These are phyloP conservation scores for Vultur gryphus DNA, from an alignment of 2,797 vertebrate genomes.

Conservation along the genomic window DNA sequence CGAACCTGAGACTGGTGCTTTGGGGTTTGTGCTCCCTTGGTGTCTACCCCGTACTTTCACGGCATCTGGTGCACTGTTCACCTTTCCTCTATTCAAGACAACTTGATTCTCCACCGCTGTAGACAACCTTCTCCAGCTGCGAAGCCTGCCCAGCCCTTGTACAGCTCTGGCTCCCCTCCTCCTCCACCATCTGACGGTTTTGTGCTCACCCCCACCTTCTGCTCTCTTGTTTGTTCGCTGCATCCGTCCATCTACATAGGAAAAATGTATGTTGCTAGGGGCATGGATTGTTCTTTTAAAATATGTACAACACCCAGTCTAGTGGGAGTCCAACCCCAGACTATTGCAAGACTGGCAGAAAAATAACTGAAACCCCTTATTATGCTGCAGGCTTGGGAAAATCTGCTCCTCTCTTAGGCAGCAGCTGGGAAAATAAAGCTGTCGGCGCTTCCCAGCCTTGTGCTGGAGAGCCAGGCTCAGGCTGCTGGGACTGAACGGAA, in stretches of 20 bases:
- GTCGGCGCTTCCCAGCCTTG: not conserved
- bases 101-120: not conserved
- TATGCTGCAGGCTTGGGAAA: constrained; percentile 35
- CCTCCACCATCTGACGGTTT: fast-evolving
- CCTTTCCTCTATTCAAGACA: not conserved
- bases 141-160: not conserved
- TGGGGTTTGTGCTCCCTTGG: not conserved
- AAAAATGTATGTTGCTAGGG: constrained; percentile 21
- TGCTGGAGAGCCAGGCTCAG: not conserved
- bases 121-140: not conserved
- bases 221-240: not conserved
- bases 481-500: not conserved
- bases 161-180: not conserved
- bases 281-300: constrained; percentile 35
- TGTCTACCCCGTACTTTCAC: fast-evolving
- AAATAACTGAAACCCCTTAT: not conserved
- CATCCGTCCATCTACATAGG: not conserved
- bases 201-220: not conserved
- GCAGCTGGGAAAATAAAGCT: constrained; percentile 42
- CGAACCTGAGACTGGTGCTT: fast-evolving
- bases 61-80: not conserved
- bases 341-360: constrained; percentile 16
- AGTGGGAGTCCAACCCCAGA: not conserved
- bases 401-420: not conserved
- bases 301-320: constrained; percentile 27